Base-by-base conservation (phyloP, 2,797 vertebrate species). In the Acanthiza pusilla region DNA sequence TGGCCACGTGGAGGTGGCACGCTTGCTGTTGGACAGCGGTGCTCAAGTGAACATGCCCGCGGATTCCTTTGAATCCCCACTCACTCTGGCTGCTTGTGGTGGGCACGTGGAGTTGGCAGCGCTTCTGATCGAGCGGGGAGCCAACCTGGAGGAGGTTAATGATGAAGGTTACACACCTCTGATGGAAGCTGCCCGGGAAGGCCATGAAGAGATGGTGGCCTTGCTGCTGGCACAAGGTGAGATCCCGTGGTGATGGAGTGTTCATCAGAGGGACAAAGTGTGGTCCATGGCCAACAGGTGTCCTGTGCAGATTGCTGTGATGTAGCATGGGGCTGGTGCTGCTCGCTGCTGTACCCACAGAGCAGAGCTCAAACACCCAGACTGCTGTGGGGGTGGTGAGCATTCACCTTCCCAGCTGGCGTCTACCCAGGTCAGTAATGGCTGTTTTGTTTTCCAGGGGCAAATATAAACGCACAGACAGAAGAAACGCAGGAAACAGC, bases 1-100 rank as follows among this genome's bases (percentile, higher is more conserved):
- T 48, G 99, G 99, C 72, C 99, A 99, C 71, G 99, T 99, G 96
- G 99, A 99, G 97, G 99, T 99, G 97, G 99, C 99, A 19, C 99
- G 99, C 90, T 98, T 99, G 97, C 98, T 99, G 96, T 98, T 99
- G 97, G 99, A 99, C 98, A 99, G 99, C 79, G 99, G 99, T 16
- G 99, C 99, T 68, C 99, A 99, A 97, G 99, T 99, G 95, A 99
- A 99, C 97, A 99, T 99, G 99, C 99, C 99, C 66, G 99, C 99
- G 1, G 99, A 99, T 97, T 99, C 99, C 20, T 99, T 99, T 34
- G 99, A 99, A 88, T 99, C 99, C 27, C 99, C 99, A 1, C 98
- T 99, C 60, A 99, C 99, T 9, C 98, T 99, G 53, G 99, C 99
- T 71, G 99, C 99, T 38, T 99, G 99, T 29, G 99, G 99, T 21